Base-by-base conservation (phyloP, 2,888 invertebrate species). In the Melieria picta region DNA sequence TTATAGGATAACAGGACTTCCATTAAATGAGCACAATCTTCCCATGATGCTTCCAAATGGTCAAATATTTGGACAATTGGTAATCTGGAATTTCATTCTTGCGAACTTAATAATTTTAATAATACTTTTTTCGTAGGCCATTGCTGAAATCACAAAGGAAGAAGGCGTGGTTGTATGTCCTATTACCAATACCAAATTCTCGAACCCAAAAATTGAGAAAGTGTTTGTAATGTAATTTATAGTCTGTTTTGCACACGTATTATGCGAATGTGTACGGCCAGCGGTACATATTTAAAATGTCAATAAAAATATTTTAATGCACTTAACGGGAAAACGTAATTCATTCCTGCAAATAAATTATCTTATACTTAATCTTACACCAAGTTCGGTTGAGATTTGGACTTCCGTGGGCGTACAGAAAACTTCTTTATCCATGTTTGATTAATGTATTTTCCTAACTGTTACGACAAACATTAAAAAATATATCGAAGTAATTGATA, bases 21-120 rank as follows among this genome's bases (percentile, higher is more conserved):
- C 97, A 63, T 90, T 99, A 81, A 98, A 99, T 88, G 98, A 99
- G 86, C 94, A 99, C 88, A 98, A 99, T 89, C 96, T 96, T 79
- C 98, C 98, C 10, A 95, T 99, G 93, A 97, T 98, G 93, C 90
- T 99, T 88, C 99, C 99, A 75, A 99, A 99, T 88, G 99, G 99
- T 70, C 94, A 96, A 88, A 97, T 99, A 72, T 99, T 97, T 84
- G 97, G 97, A 9, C 95, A 96, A 88, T 91, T 94, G 90, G 94
- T 94, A 80, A 86, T 79, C 77, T n/a, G 55, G 10, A 42, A 30
- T 16, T 10, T 72, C 30, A 56, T 50, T 62, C 52, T 56, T 11
- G 7, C 11, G 50, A 72, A 55, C 9, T 45, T 16, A 58, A 7
- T 47, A n/a, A 13, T 65, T 46, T 46, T 65, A 61, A 69, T 16